Evolutionary conservation across 2,797 vertebrate genomes (phyloP).

Genomic region (Paguma larvata): DNA sequence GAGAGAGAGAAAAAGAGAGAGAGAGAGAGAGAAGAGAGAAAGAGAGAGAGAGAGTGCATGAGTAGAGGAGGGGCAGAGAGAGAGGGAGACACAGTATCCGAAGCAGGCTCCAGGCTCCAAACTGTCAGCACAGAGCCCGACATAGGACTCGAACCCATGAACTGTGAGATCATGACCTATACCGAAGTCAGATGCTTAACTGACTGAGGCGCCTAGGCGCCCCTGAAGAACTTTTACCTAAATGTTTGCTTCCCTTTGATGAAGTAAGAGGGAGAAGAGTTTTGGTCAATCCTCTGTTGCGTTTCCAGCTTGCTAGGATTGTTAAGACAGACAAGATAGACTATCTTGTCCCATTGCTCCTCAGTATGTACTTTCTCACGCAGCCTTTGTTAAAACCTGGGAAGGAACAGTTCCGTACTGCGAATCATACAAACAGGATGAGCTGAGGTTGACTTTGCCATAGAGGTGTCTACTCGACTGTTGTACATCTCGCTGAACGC

Average conservation of each 20-base stretch:
- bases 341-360: neutral
- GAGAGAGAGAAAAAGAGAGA: too few relatives aligned
- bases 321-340: neutral
- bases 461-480: neutral
- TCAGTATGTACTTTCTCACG: neutral
- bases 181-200: too few relatives aligned
- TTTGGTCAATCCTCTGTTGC: neutral
- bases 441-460: neutral
- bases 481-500: neutral
- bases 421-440: accelerated
- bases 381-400: neutral
- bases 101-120: too few relatives aligned
- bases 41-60: too few relatives aligned
- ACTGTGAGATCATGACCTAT: too few relatives aligned
- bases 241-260: neutral
- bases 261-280: neutral
- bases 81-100: too few relatives aligned
- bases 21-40: too few relatives aligned
- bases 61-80: too few relatives aligned
- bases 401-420: neutral
- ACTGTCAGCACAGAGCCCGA: too few relatives aligned
- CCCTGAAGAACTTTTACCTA: neutral
- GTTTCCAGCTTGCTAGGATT: neutral
- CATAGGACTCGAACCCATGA: too few relatives aligned
- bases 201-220: too few relatives aligned